Percentiles rank a stretch among this genome's conserved stretches.
phyloP scores from a whole-genome alignment of 2,888 invertebrate species.

The Nysson spinosus region DNA sequence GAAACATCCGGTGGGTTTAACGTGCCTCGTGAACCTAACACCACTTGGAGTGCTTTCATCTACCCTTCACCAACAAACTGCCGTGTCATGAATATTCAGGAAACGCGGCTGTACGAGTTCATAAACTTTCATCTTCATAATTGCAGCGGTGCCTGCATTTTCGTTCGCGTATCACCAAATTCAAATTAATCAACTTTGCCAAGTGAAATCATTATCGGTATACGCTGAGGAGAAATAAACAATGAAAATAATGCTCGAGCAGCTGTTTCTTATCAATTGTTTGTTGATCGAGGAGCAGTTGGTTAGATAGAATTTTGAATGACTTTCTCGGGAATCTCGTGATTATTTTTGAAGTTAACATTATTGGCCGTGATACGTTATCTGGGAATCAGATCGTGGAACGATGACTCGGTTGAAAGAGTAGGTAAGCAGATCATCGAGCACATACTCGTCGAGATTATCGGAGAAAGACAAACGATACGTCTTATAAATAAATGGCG shows the following conservation, averaged over 20 bases:
- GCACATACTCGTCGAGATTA: slow-evolving; percentile 17
- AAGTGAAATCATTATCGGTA: too few relatives aligned
- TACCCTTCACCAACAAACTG: slow-evolving; percentile 14
- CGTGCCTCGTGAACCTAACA: too few relatives aligned
- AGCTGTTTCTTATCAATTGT: too few relatives aligned
- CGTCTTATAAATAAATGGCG: slow-evolving; percentile 26
- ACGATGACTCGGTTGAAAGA: slow-evolving; percentile 23
- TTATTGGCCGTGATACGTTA: too few relatives aligned
- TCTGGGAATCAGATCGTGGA: slow-evolving; percentile 29
- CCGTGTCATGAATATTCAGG: slow-evolving; percentile 40
- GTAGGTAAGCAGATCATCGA: slow-evolving; percentile 28
- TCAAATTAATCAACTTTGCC: too few relatives aligned
- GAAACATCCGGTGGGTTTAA: too few relatives aligned
- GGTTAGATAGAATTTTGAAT: too few relatives aligned
- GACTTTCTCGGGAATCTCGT: too few relatives aligned
- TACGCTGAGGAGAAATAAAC: too few relatives aligned
- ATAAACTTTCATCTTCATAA: slow-evolving; percentile 14
- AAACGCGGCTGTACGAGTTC: slow-evolving; percentile 8
- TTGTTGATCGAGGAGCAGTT: too few relatives aligned
- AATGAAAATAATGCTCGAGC: too few relatives aligned
- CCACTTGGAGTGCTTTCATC: slow-evolving; percentile 12
- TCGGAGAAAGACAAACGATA: slow-evolving; percentile 18
- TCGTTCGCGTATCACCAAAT: slow-evolving; percentile 1
- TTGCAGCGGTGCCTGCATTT: slow-evolving; percentile 4
- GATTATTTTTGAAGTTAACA: too few relatives aligned